Conservation (phyloP, 2,113 vertebrate species). For the Carassius carassius region DNA sequence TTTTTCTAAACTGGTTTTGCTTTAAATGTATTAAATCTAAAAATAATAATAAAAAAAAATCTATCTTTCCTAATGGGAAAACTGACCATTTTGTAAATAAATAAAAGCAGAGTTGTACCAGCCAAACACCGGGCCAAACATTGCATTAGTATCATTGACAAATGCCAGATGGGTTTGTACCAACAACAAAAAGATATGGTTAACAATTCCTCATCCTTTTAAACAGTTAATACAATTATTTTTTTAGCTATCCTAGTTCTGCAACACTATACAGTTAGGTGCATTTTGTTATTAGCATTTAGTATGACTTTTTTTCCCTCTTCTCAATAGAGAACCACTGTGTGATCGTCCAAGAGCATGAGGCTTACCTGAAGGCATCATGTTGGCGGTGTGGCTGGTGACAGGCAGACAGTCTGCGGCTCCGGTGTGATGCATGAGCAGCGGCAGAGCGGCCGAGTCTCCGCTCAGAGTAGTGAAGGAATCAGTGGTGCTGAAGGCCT, state of each 20-base stretch:
- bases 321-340: not conserved
- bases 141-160: not conserved
- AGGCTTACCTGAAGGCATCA: conserved; percentile 91
- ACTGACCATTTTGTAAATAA: not conserved
- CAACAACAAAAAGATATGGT: not conserved
- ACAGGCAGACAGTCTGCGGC: conserved; percentile 86
- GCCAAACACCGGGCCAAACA: not conserved
- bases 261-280: not conserved
- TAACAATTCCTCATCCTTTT: not conserved
- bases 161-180: not conserved
- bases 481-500: conserved; percentile 85
- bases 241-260: not conserved
- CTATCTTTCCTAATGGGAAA: not conserved
- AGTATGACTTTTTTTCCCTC: not conserved
- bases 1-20: not conserved
- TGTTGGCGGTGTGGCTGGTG: conserved; percentile 86
- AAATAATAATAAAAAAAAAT: not conserved
- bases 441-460: conserved; percentile 85
- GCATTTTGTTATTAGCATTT: not conserved
- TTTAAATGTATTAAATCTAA: no score
- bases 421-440: conserved; percentile 92
- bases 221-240: not conserved
- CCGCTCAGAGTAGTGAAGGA: conserved; percentile 84
- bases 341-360: not conserved
- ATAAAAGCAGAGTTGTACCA: not conserved